Conservation (phyloP, 2,113 vertebrate species). For the Hyaena hyaena region DNA sequence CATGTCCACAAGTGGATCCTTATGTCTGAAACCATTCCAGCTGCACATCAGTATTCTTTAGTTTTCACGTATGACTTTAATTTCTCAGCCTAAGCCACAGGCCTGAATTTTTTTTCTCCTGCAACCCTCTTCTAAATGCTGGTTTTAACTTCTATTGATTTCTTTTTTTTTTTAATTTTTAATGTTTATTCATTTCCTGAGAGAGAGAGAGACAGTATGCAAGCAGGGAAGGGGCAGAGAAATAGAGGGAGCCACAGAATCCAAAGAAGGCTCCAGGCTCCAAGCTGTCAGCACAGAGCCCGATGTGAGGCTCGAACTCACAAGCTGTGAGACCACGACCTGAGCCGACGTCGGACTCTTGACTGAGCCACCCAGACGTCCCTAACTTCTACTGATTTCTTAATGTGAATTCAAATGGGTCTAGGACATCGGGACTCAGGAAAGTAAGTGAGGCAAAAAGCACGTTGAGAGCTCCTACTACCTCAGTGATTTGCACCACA, state of each 20-base stretch:
- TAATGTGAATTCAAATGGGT: background rate
- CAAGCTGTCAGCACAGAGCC: too few relatives aligned
- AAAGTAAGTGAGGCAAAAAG: background rate
- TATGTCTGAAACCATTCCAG: background rate
- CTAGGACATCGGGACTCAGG: background rate
- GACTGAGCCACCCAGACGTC: too few relatives aligned
- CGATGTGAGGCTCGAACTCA: too few relatives aligned
- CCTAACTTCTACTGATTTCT: background rate
- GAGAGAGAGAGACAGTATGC: too few relatives aligned
- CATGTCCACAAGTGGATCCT: background rate
- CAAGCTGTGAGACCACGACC: too few relatives aligned
- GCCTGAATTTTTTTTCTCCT: background rate
- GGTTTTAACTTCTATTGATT: background rate
- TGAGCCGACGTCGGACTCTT: too few relatives aligned
- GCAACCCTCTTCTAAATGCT: background rate
- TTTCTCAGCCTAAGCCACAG: background rate
- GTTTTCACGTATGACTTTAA: background rate
- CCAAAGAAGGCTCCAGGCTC: too few relatives aligned
- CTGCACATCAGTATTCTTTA: background rate
- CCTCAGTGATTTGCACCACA: background rate
- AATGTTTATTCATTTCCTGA: too few relatives aligned
- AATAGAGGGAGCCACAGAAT: too few relatives aligned
- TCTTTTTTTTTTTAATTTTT: too few relatives aligned
- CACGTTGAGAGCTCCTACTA: background rate
- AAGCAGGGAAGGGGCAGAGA: too few relatives aligned